Evolutionary conservation across 2,797 vertebrate genomes (phyloP).

Genomic region (Knipowitschia caucasica): DNA sequence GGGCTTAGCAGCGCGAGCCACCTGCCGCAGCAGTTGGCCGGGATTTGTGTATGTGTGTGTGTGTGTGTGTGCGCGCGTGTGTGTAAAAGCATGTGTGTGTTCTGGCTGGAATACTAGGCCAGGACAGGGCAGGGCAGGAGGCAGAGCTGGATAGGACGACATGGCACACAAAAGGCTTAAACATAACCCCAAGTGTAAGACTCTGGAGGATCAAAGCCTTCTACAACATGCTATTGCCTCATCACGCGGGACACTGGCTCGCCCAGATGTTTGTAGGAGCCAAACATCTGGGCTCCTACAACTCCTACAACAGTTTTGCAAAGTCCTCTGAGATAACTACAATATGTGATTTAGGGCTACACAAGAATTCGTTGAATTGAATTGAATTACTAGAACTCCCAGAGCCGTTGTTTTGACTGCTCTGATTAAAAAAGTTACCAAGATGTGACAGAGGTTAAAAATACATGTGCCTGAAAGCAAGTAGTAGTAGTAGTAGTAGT

Average conservation of each 20-base stretch:
- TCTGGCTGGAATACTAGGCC: slow-evolving; percentile 37
- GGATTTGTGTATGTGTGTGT: slow-evolving; percentile 55
- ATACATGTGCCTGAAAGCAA: too few species aligned
- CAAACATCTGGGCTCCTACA: not conserved
- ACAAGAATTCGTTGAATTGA: too few species aligned
- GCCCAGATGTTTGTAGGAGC: too few species aligned
- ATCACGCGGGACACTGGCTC: not conserved
- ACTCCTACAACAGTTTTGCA: too few species aligned
- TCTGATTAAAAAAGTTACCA: too few species aligned
- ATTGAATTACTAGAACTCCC: too few species aligned
- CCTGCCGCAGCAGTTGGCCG: slow-evolving; percentile 78
- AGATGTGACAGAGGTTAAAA: too few species aligned
- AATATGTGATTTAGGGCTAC: too few species aligned
- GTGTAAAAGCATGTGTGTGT: slow-evolving; percentile 25
- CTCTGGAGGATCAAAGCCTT: slow-evolving; percentile 44
- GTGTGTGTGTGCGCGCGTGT: slow-evolving; percentile 36
- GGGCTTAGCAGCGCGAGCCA: slow-evolving; percentile 77
- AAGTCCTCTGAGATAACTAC: too few species aligned
- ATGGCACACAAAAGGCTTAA: slow-evolving; percentile 63
- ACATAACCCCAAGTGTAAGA: slow-evolving; percentile 50
- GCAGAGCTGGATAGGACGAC: slow-evolving; percentile 54
- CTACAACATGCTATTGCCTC: slow-evolving; percentile 49
- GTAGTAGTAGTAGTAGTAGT: too few species aligned
- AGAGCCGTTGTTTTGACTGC: too few species aligned
- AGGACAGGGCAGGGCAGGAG: slow-evolving; percentile 37